Conservation (phyloP, 2,888 invertebrate species). For the Crepidodera aurea region DNA sequence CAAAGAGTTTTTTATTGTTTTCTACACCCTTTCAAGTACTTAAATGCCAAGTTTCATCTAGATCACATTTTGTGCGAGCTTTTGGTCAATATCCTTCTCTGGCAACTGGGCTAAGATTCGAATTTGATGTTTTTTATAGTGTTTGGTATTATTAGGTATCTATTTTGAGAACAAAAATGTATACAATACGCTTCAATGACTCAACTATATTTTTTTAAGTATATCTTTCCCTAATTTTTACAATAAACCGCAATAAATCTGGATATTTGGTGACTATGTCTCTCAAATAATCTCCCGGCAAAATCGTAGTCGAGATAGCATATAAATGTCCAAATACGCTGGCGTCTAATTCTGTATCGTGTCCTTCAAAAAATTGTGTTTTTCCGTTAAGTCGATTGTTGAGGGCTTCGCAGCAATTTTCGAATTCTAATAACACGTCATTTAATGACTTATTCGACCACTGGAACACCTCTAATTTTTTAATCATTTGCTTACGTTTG, state of each 20-base stretch:
- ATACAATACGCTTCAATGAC: too few relatives aligned
- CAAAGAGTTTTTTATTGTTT: too few relatives aligned
- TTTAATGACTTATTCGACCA: slow-evolving; percentile 82
- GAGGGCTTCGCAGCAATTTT: slow-evolving; percentile 85
- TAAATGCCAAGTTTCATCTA: too few relatives aligned
- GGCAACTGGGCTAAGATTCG: too few relatives aligned
- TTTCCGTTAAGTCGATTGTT: slow-evolving; percentile 81
- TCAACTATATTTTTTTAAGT: not conserved
- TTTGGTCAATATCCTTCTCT: too few relatives aligned
- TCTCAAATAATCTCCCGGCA: slow-evolving; percentile 82
- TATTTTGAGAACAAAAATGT: too few relatives aligned
- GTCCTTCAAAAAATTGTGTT: slow-evolving; percentile 80
- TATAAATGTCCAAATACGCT: slow-evolving; percentile 96
- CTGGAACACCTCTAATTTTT: slow-evolving; percentile 76
- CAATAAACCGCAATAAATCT: slow-evolving; percentile 79
- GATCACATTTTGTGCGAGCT: too few relatives aligned
- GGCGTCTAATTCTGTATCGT: slow-evolving; percentile 93
- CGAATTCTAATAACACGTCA: slow-evolving; percentile 78
- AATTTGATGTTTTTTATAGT: too few relatives aligned
- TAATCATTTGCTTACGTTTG: slow-evolving; percentile 73
- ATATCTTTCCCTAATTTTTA: slow-evolving; percentile 71
- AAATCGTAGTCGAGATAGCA: slow-evolving; percentile 85
- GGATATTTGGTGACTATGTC: slow-evolving; percentile 78
- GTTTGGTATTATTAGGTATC: too few relatives aligned
- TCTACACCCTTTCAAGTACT: too few relatives aligned